Conservation (phyloP, 2,797 vertebrate species). For the Thamnophis elegans region DNA sequence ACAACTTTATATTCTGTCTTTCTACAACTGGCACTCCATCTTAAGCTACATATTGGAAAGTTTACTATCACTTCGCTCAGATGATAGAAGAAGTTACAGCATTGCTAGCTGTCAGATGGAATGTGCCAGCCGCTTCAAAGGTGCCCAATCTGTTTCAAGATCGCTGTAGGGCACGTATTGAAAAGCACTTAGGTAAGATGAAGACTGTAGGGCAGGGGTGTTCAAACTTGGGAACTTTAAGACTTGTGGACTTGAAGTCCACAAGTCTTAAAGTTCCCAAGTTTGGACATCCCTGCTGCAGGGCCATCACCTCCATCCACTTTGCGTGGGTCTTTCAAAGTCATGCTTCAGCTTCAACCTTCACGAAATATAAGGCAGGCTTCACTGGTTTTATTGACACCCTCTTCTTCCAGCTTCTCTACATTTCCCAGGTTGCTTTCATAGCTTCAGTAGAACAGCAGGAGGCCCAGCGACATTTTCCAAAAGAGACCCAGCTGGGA, state of each 20-base stretch:
- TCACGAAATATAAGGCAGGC: neutral
- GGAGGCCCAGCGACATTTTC: neutral
- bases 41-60: neutral
- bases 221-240: too few species aligned
- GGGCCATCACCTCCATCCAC: neutral
- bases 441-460: neutral
- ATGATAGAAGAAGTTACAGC: neutral
- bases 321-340: neutral
- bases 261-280: too few species aligned
- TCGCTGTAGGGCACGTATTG: neutral
- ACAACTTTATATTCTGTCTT: neutral
- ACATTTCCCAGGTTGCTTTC: neutral
- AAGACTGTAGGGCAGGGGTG: neutral
- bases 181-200: neutral
- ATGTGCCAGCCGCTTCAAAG: constrained; percentile 18
- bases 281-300: too few species aligned
- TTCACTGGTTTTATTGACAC: neutral
- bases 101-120: neutral
- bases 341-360: neutral
- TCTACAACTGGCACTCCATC: neutral
- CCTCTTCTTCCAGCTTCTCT: neutral
- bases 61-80: neutral
- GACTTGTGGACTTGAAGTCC: too few species aligned
- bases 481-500: neutral
- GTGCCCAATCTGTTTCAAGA: constrained; percentile 10